phyloP scores from a whole-genome alignment of 2,113 vertebrate species.

The Toxotes jaculatrix region DNA sequence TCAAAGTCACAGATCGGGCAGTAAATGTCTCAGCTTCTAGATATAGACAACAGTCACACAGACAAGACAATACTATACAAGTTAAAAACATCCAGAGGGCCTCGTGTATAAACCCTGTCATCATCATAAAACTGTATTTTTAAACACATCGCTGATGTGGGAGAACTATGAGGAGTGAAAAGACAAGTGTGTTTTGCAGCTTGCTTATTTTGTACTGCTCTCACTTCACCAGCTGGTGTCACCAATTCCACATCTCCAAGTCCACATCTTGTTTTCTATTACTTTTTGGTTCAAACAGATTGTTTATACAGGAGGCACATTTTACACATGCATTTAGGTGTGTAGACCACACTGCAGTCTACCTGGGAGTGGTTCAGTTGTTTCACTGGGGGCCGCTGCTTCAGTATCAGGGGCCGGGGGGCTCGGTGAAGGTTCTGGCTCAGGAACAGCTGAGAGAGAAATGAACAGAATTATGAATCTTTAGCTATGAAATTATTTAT shows the following conservation, averaged over 20 bases:
- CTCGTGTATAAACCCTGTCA: conserved; percentile 23
- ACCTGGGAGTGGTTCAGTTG: conserved; percentile 67
- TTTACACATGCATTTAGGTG: conserved; percentile 10
- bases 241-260: background rate
- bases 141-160: background rate
- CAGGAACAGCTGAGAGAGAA: conserved; percentile 48
- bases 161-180: background rate
- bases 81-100: background rate
- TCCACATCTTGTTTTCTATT: background rate
- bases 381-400: conserved; percentile 39
- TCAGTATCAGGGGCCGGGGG: conserved; percentile 31
- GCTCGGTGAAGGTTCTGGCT: conserved; percentile 33
- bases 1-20: background rate
- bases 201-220: conserved; percentile 12
- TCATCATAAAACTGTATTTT: conserved; percentile 6
- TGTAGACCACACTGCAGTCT: conserved; percentile 26
- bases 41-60: background rate
- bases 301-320: conserved; percentile 27
- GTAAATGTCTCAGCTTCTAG: background rate
- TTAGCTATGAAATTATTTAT: background rate
- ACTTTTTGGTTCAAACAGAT: background rate
- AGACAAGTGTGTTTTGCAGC: conserved; percentile 7
- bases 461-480: background rate
- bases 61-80: background rate
- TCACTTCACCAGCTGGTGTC: conserved; percentile 36